Percentiles rank a stretch among this genome's conserved stretches.
phyloP scores from a whole-genome alignment of 1,140 invertebrate species.

The Anastrepha ludens region DNA sequence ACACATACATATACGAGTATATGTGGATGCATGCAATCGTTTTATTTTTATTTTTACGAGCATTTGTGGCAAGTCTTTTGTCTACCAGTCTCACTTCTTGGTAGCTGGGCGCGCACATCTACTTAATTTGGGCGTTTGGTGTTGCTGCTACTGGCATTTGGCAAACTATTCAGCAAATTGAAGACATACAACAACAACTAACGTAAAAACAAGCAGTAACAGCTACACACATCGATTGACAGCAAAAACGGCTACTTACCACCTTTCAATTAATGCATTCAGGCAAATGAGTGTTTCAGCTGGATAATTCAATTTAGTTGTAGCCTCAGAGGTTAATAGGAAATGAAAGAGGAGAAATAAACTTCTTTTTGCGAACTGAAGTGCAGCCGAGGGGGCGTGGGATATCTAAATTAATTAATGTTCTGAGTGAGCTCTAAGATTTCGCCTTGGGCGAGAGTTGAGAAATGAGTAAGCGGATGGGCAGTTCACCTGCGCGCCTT shows the following conservation, averaged over 20 bases:
- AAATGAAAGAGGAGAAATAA: too few species aligned
- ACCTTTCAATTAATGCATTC: too few species aligned
- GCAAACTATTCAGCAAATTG: constrained; percentile 22
- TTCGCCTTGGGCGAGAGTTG: too few species aligned
- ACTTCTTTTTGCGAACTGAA: too few species aligned
- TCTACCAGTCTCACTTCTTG: not conserved
- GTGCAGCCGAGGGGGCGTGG: too few species aligned
- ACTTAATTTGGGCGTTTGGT: constrained; percentile 43
- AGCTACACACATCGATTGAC: not conserved
- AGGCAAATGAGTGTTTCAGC: not conserved
- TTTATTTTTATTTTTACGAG: not conserved
- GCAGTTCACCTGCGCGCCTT: too few species aligned
- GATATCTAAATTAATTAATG: too few species aligned
- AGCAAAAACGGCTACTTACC: not conserved
- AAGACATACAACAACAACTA: constrained; percentile 19
- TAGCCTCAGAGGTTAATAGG: not conserved
- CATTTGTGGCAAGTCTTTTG: constrained; percentile 5
- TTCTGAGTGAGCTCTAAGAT: too few species aligned
- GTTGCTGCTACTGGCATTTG: constrained; percentile 27
- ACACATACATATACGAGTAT: too few species aligned
- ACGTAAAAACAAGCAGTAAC: constrained; percentile 6
- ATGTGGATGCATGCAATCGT: not conserved
- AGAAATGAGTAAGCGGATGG: too few species aligned
- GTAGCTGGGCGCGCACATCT: not conserved
- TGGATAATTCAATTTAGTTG: constrained; percentile 17